Evolutionary conservation across 2,888 invertebrate genomes (phyloP), one percentile per base, ranked within the genome.

Genomic region (Euclidia mi): DNA sequence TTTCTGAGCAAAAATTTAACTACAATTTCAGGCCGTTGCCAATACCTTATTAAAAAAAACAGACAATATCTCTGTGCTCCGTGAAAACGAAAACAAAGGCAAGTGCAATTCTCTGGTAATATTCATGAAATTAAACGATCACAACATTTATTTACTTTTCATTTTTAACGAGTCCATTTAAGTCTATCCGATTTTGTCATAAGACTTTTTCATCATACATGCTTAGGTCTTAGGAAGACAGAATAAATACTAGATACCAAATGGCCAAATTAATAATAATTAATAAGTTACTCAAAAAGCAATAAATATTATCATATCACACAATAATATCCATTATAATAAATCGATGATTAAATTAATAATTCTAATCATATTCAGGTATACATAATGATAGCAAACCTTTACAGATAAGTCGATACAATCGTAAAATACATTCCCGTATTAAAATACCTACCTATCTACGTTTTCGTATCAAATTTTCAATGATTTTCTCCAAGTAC

Each of bases 391-490:
- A 77, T 85, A 86, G 84, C 86, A 84, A 85, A 85, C 78, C 6
- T 60, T 68, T 70, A 72, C 79, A 81, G 73, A 72, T 79, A 82
- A 78, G 76, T 84, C 78, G 79, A 82, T 85, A 84, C 79, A 85
- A 84, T 87, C 89, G 85, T 89, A 86, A 87, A 87, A 85, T 88
- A 90, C 87, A 90, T 87, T 89, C 86, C 86, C 88, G 88, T 92
- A 92, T 92, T 93, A 90, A 90, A 92, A 92, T 92, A 91, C 89
- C 93, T 94, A 93, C 92, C 94, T 93, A 94, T 85, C 93, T 93
- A 94, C 88, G 74, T 87, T 87, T 91, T 92, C 89, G 88, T 93
- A 93, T 92, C 90, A 92, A 92, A 92, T 90, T 89, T 87, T 88
- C 82, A 82, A 85, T 87, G 86, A 78, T 81, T 84, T 70, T 71